Evolutionary conservation across 2,888 invertebrate species (phyloP), one percentile per base, ranked within the genome.

Genomic region (Catocala sponsa): DNA sequence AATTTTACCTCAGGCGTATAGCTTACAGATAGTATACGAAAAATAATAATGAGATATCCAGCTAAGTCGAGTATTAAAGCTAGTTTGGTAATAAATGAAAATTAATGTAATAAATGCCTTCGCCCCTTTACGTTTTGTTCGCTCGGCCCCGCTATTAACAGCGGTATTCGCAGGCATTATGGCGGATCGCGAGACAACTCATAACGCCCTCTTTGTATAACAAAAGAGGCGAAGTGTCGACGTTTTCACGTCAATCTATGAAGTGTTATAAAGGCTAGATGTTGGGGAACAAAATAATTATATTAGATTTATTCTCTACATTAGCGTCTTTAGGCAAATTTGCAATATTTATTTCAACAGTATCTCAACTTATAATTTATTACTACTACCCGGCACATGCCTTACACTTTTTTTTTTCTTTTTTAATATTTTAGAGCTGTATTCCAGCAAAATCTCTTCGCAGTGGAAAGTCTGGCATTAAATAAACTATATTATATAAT

Each of bases 141-240:
- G 41, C 53, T 56, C 9, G 32, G 33, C 50, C 15, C 32, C 35
- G 13, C 48, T 69, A 64, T 51, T 64, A 73, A 69, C 68, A 61
- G 55, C 62, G 54, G 55, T 52, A 64, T 48, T 10, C 46, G 41
- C 65, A 55, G 55, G 50, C 25, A 41, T 35, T 46, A 64, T 57
- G 74, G 69, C 63, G 49, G 33, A 33, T 42, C 46, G 41, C 46
- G 44, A 51, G 49, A 50, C 43, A 56, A 48, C 51, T 62, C 52
- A 69, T 69, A 63, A 69, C 47, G 56, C 48, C 59, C 63, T 47
- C 57, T 63, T 69, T 52, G 49, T 56, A 51, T 7, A 41, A 59
- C 69, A 25, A 63, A 49, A 44, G 52, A 33, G 55, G 25, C 63
- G 49, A 9, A 68, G 44, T 13, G 5, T 10, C 13, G 38, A 13